Base-by-base conservation (phyloP, 1,140 invertebrate species). In the Zaprionus lachaisei region DNA sequence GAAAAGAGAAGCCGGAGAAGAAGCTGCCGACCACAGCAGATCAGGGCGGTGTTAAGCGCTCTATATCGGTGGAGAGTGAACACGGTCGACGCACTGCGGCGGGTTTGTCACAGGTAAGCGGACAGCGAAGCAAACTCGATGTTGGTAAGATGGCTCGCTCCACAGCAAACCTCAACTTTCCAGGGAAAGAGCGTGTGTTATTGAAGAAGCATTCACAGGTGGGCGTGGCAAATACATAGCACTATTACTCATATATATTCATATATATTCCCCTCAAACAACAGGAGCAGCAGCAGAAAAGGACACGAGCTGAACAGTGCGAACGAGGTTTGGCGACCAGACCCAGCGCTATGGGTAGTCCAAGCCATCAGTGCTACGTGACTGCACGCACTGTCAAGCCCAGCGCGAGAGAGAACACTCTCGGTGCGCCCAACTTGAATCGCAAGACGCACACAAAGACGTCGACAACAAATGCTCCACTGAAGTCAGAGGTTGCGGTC, bases 51-150 rank as follows among this genome's bases (percentile, higher is more conserved):
- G 0, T 49, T 0, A 70, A 57, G 1, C 66, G 51, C n/a, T 74
- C 66, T 0, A 5, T 37, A 6, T 70, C 72, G 9, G 51, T 7
- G 4, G 72, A 69, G 11, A n/a, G 22, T 26, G 24, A 51, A 2
- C 9, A 9, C 22, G 20, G 47, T 24, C 47, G 47, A 22, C 20
- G 47, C 47, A 51, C 2, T 34, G 12, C 5, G 9, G 5, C 5
- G 4, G 17, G 11, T 11, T 11, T 15, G 15, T 0, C 44, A n/a
- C 37, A 47, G 44, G 2, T 28, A n/a, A 41, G 6, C 0, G 26
- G 2, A 5, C 26, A 7, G 1, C 49, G 24, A 5, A 54, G 12
- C 7, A 34, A 11, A 4, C 3, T 38, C 17, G 24, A 24, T 14
- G 24, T 12, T 2, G 11, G 26, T 5, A 57, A 61, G 9, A 26